Evolutionary conservation across 2,113 vertebrate species (phyloP), one percentile per base, ranked within the genome.

Genomic region (Lathamus discolor): DNA sequence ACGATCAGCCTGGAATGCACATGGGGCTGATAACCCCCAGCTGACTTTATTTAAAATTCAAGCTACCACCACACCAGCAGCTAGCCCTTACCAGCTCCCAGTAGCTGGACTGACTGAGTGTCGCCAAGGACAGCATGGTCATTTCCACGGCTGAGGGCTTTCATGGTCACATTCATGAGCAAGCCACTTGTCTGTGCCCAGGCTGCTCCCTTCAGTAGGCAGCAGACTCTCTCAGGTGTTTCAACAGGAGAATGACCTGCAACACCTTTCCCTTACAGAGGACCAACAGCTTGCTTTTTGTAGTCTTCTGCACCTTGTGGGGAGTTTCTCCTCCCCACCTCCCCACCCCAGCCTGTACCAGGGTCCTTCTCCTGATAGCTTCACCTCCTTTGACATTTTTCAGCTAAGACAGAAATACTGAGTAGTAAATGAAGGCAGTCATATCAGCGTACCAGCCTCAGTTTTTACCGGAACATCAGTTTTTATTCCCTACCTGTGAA

Each of bases 151-250:
- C 22, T 73, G 20, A 51, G 19, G 35, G 5, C 23, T 70, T 59
- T 27, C 43, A 72, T 0, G 4, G 49, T 59, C 49, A 64, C 0
- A 0, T 25, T 83, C 22, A 41, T 6, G 16, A 62, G 54, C n/a
- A 54, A 0, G 5, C 6, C 39, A 35, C 59, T n/a, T 0, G 0
- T 13, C 41, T 0, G 0, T 49, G 46, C 37, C 28, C 31, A 44
- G n/a, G 41, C 23, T 52, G 18, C 28, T 41, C 31, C 39, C 39
- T 59, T 75, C 37, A 63, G 28, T 13, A 28, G 23, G 43, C 39
- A 72, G 39, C 28, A 82, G 41, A 29, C 28, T 39, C 35, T 86
- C n/a, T n/a, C 49, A 62, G 33, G 61, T 20, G 9, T 52, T 90
- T 52, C 43, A 72, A 48, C 70, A 86, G 49, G 6, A 66, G 18